A percentile compares a stretch with the other conserved stretches of the same genome.
Evolutionary conservation across 1,140 invertebrate genomes (phyloP).

Genomic region (Lepidotrigona ventralis): DNA sequence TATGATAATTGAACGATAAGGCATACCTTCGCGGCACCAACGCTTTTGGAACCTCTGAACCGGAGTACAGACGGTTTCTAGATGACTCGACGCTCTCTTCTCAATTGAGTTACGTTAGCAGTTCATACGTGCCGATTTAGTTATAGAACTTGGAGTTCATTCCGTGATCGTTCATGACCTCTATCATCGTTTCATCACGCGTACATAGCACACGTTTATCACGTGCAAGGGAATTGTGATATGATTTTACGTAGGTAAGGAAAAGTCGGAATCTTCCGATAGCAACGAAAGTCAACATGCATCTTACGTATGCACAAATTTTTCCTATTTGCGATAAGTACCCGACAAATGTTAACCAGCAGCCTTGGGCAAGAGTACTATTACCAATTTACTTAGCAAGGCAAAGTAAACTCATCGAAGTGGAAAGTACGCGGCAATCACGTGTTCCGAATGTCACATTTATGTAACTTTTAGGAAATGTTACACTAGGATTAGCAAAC

Average conservation of each 20-base stretch:
- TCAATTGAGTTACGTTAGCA: constrained; percentile 41
- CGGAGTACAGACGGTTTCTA: constrained; percentile 10
- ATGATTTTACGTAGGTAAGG: neutral
- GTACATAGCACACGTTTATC: constrained; percentile 24
- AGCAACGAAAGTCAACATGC: too few species aligned
- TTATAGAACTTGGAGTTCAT: constrained; percentile 6
- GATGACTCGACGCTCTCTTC: constrained; percentile 25
- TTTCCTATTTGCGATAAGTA: neutral
- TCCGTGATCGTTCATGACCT: constrained; percentile 35
- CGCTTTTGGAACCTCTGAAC: constrained; percentile 22
- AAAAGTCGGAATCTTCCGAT: constrained; percentile 17
- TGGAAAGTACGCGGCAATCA: neutral
- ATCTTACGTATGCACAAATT: neutral
- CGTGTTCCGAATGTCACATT: neutral
- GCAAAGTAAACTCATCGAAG: neutral
- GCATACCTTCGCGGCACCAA: constrained; percentile 31
- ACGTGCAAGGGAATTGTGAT: constrained; percentile 31
- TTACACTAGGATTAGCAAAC: neutral
- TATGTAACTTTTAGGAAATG: neutral
- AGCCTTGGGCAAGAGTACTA: neutral
- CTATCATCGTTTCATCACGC: constrained; percentile 36
- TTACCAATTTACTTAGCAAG: neutral
- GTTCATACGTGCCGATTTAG: neutral
- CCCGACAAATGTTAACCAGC: neutral
- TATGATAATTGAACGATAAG: constrained; percentile 29